Evolutionary conservation across 2,888 invertebrate genomes (phyloP).

Genomic region (Orgyia antiqua): DNA sequence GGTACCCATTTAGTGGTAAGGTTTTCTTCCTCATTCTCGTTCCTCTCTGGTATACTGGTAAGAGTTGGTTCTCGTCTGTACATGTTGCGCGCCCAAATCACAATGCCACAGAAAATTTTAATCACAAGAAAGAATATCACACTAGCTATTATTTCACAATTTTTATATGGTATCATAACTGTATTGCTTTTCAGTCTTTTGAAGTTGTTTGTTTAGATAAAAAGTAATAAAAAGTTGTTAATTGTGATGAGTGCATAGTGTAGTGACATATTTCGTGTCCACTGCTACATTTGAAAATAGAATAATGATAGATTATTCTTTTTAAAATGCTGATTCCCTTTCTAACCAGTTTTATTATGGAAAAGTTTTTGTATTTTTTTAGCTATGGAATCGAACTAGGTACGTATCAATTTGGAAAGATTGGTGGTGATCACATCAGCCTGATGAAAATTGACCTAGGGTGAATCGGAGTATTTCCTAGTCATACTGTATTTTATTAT

Average conservation of each 20-base stretch:
- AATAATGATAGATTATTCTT: not conserved
- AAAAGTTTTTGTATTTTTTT: too few species aligned
- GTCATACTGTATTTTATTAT: too few species aligned
- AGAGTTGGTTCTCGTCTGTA: conserved; percentile 38
- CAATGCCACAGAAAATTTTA: conserved; percentile 45
- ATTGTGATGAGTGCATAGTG: conserved; percentile 38
- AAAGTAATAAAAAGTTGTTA: conserved; percentile 16
- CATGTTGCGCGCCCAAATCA: conserved; percentile 30
- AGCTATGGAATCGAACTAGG: too few species aligned
- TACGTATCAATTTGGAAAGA: too few species aligned
- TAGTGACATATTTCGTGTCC: conserved; percentile 38
- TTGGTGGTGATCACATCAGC: too few species aligned
- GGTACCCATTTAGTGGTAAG: conserved; percentile 56
- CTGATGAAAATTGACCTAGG: too few species aligned
- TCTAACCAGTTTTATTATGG: not conserved
- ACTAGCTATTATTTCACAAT: conserved; percentile 51
- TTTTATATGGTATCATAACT: conserved; percentile 59
- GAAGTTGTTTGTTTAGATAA: conserved; percentile 22
- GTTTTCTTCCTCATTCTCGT: conserved; percentile 42
- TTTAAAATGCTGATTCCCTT: not conserved
- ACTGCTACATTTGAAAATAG: not conserved
- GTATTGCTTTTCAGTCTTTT: conserved; percentile 25
- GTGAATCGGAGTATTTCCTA: too few species aligned
- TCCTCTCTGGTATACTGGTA: conserved; percentile 52
- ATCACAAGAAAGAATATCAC: conserved; percentile 40